Base-by-base conservation (phyloP, 2,888 invertebrate genomes). In the Papilio gigon region DNA sequence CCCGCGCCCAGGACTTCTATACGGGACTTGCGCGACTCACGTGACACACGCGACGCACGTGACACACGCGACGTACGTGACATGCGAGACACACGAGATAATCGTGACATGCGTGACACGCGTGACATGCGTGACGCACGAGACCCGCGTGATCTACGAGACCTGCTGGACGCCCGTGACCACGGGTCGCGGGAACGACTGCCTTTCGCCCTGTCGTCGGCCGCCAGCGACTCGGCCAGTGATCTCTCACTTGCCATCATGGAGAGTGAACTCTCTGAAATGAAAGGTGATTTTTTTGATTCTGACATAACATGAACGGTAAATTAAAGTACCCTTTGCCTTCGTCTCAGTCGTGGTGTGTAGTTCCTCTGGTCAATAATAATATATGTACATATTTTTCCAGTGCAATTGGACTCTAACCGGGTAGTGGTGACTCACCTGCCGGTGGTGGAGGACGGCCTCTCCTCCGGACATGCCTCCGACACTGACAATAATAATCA, bases 381-480 rank as follows among this genome's bases (percentile, higher is more conserved):
- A 22, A 14, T 60, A 25, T 14, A 22, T 22, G 22, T 14, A 40
- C 25, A 12, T 44, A 20, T 14, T 22, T 33, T 68, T 71, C 30
- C 65, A 71, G 73, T 71, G 11, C 74, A 68, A 71, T 67, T 71
- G 87, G 73, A 71, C 37, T 30, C 94, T 66, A 93, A 93, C 58
- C 68, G 62, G 8, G 64, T 70, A 17, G 70, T 68, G 17, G 77
- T 92, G 94, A 83, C 95, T 94, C 81, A 94, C n/a, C 56, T 98
- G 96, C 98, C 98, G 0, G 95, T 97, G 17, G 94, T 98, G 56
- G 98, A 98, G 84, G 98, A 98, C 86, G 98, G 98, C 0, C 92
- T 98, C 68, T 98, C 98, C 1, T 98, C 98, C 42, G 98, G 98
- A 2, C 98, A 98, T 83, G 97, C 96, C 1, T 98, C 98, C 72